Conservation (phyloP, 1,140 invertebrate genomes). For the Glomeris maerens region DNA sequence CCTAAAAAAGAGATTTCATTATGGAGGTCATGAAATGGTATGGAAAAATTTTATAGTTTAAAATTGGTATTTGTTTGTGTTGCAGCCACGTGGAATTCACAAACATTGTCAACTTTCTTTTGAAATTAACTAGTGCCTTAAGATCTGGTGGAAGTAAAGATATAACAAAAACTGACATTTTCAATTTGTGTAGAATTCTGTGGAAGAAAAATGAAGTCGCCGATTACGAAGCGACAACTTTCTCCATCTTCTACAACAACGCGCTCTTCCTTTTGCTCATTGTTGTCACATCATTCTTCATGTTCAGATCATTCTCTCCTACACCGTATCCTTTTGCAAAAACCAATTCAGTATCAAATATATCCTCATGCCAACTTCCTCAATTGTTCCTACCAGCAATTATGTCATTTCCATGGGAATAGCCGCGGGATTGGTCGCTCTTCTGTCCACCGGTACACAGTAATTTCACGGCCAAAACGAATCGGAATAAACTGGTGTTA, state of each 20-base stretch:
- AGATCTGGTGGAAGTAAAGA: no score
- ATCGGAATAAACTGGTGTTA: no score
- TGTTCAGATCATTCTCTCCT: conserved; percentile 78
- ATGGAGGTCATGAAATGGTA: no score
- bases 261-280: conserved; percentile 86
- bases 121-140: no score
- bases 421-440: conserved; percentile 68
- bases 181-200: conserved; percentile 49
- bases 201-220: conserved; percentile 99
- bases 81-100: no score
- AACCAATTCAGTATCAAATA: neutral
- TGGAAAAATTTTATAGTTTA: conserved; percentile 7
- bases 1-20: no score
- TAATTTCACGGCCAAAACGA: conserved; percentile 20
- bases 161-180: conserved; percentile 2
- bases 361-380: conserved; percentile 24
- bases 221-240: conserved; percentile 96
- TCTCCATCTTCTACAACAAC: conserved; percentile 99
- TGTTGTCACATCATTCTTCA: conserved; percentile 87
- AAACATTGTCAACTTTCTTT: no score
- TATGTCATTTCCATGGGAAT: conserved; percentile 76
- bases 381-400: conserved; percentile 45
- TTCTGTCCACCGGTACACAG: conserved; percentile 71
- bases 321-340: conserved; percentile 45
- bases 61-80: conserved; percentile 12